These are phyloP conservation scores for Polyodon spathula DNA, from an alignment of 2,113 vertebrate genomes.

Conservation along the genomic window DNA sequence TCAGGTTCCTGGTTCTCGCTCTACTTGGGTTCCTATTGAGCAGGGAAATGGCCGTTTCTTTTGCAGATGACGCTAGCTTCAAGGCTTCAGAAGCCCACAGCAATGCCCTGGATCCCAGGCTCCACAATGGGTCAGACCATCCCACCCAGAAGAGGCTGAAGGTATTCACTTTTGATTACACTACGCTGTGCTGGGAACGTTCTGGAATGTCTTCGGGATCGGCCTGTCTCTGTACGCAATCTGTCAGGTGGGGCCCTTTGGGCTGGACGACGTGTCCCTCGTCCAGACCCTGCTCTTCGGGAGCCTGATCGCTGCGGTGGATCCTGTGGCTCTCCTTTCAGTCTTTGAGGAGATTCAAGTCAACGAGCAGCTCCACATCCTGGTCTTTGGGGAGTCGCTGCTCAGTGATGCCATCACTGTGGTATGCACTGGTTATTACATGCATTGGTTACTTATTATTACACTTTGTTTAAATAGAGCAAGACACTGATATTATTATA, in stretches of 20 bases:
- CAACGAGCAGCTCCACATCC: slow-evolving; percentile 70
- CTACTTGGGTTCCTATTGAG: no score
- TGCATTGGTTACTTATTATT: no score
- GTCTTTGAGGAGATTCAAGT: slow-evolving; percentile 76
- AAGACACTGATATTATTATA: no score
- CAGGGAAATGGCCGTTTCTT: no score
- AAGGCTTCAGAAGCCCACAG: no score
- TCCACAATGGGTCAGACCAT: neutral
- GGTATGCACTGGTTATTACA: slow-evolving; percentile 38
- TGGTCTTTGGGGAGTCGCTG: slow-evolving; percentile 69
- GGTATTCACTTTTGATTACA: slow-evolving; percentile 68
- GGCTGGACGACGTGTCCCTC: slow-evolving; percentile 57
- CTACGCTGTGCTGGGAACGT: slow-evolving; percentile 55
- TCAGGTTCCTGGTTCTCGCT: no score
- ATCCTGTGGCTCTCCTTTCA: slow-evolving; percentile 62
- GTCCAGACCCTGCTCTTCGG: slow-evolving; percentile 70
- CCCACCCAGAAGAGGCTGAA: slow-evolving; percentile 15
- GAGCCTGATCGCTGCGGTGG: slow-evolving; percentile 62
- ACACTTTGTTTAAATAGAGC: no score
- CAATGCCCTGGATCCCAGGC: neutral
- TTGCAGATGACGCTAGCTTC: no score
- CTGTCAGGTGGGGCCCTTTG: slow-evolving; percentile 55
- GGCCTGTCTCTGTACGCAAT: slow-evolving; percentile 64
- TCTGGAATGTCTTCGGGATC: slow-evolving; percentile 68
- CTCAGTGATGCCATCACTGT: slow-evolving; percentile 68